Percentiles rank a stretch among this genome's conserved stretches.
Evolutionary conservation across 1,140 invertebrate species (phyloP).

Genomic region (Notospermus geniculatus): DNA sequence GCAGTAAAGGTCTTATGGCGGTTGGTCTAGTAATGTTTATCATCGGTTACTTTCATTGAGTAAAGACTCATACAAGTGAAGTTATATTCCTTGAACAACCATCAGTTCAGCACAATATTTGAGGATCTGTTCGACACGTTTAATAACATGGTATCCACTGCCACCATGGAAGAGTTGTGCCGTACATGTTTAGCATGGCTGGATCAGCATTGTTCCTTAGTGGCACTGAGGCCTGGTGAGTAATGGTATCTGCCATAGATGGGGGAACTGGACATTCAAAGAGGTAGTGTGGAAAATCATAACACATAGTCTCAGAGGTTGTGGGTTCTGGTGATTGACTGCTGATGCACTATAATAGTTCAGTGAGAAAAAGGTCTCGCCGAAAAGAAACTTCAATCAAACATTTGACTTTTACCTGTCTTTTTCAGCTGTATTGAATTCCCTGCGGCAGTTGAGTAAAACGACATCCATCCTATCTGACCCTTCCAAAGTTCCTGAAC

Average conservation of each 20-base stretch:
- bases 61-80: no score
- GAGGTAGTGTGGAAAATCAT: no score
- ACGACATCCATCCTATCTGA: constrained; percentile 89
- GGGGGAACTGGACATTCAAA: no score
- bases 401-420: no score
- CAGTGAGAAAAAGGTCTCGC: neutral
- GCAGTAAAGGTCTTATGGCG: no score
- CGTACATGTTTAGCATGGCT: constrained; percentile 89
- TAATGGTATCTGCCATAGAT: constrained; percentile 12
- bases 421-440: constrained; percentile 84
- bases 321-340: no score
- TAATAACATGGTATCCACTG: constrained; percentile 85
- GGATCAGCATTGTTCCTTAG: constrained; percentile 91
- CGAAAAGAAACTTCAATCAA: neutral
- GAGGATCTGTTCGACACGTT: constrained; percentile 84
- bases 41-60: no score
- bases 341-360: neutral
- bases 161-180: constrained; percentile 86
- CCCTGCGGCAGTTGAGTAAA: constrained; percentile 84
- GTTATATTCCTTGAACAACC: no score
- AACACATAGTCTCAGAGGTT: no score
- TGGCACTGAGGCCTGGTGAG: constrained; percentile 86
- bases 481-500: constrained; percentile 78
- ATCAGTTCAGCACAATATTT: constrained; percentile 86
- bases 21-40: no score